Evolutionary conservation across 1,140 invertebrate genomes (phyloP), one percentile per base, ranked within the genome.

Genomic region (Drosophila truncata): DNA sequence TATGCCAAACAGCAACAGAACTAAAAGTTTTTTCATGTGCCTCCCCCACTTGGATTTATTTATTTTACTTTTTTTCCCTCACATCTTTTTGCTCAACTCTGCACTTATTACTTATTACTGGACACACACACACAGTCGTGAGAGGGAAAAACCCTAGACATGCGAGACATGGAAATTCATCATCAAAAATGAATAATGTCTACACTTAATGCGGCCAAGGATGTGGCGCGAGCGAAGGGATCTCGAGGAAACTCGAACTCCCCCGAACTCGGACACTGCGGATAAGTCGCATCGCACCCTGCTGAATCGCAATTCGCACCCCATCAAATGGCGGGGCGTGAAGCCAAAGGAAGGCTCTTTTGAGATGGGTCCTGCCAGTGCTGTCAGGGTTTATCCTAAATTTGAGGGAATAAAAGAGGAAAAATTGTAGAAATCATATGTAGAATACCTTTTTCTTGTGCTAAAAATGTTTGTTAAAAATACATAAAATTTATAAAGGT

Each of bases 111-210:
- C 85, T 90, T 88, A 90, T 88, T 88, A 88, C 85, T 79, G 78
- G 74, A 90, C 78, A 81, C 70, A 82, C 65, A 61, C n/a, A 50
- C 6, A 35, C n/a, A 29, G 29, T n/a, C 1, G 29, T 4, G 33
- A 23, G 41, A 4, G 13, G 16, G 64, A 74, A 82, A 79, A 83
- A 71, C 84, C 78, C 80, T 80, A 84, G 85, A 88, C 85, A 88
- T 90, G 85, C 87, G 85, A 88, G 85, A 88, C 85, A 90, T 90
- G 85, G 85, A 90, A 90, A 90, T 91, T 91, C 86, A 91, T 91
- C 86, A 91, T 91, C 86, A 91, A 91, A 91, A 91, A 91, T 91
- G 86, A 91, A 91, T 91, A 91, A 91, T 91, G 86, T 91, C 86
- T 91, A 91, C 87, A 91, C 87, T 91, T 91, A 91, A 90, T 91